A percentile compares a stretch with the other conserved stretches of the same genome.
Conservation (phyloP, 1,140 invertebrate genomes). For the Centruroides vittatus region DNA sequence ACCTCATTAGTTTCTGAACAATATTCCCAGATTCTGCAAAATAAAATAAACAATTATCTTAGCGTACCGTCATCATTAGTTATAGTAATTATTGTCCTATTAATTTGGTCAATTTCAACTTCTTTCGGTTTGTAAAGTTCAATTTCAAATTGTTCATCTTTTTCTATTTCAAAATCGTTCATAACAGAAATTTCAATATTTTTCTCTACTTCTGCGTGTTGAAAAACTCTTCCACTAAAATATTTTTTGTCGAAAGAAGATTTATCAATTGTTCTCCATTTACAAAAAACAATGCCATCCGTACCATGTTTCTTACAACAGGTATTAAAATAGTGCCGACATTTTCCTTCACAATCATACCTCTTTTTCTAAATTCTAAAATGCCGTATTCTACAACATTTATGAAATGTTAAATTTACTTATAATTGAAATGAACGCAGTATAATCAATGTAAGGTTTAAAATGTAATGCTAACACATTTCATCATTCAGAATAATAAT, state of each 20-base stretch:
- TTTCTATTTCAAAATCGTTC: conserved; percentile 45
- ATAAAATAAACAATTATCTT: too few relatives aligned
- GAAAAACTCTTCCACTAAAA: conserved; percentile 38
- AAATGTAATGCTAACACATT: conserved; percentile 27
- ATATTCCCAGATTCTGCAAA: conserved; percentile 22
- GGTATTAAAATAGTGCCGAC: conserved; percentile 37
- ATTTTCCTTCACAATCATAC: conserved; percentile 45
- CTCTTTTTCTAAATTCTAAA: conserved; percentile 42
- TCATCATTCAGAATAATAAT: conserved; percentile 49
- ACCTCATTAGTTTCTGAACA: conserved; percentile 37
- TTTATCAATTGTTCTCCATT: conserved; percentile 44
- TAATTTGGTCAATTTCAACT: conserved; percentile 39
- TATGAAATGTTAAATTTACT: not conserved
- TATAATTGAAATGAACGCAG: not conserved
- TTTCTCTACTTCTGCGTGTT: conserved; percentile 39
- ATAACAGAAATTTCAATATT: conserved; percentile 43
- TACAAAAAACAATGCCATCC: conserved; percentile 39
- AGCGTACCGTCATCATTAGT: conserved; percentile 46
- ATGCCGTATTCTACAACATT: conserved; percentile 39
- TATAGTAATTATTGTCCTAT: conserved; percentile 46
- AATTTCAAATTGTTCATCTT: conserved; percentile 49
- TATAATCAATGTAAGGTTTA: not conserved
- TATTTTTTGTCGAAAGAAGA: conserved; percentile 41
- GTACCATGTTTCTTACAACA: conserved; percentile 38
- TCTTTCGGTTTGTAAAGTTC: conserved; percentile 39